Evolutionary conservation across 2,113 vertebrate genomes (phyloP), one percentile per base, ranked within the genome.

Genomic region (Stegastes partitus): DNA sequence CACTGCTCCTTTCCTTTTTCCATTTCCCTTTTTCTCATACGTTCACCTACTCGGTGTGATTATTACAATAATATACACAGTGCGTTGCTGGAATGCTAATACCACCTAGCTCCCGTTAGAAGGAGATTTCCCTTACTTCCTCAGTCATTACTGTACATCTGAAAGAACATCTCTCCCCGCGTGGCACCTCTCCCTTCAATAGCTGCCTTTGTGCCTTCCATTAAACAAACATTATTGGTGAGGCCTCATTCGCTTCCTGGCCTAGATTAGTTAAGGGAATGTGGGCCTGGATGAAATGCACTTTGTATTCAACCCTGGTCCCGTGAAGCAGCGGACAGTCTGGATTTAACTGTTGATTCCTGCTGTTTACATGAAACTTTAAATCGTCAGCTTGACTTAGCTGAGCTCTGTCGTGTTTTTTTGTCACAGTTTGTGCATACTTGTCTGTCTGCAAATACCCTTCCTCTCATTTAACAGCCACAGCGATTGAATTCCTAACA

Each of bases 121-220:
- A 0, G 62, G 31, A 78, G 85, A 81, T 73, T 68, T 66, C 54
- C 69, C 49, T 79, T 22, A 72, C 85, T 85, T 93, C 77, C 85
- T 21, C 42, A 26, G 64, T 84, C 55, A 89, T 87, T 71, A 51
- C 58, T 51, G 63, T 72, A 64, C 81, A 64, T 87, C 63, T 81
- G 45, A 80, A 80, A 80, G 70, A 76, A 78, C 78, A 83, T 79
- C 69, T 79, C 85, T 72, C 56, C 82, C 59, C 56, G 70, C 51
- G 2, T 85, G 84, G 83, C 59, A 83, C 81, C 69, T 79, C 85
- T 72, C 56, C 82, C 59, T 84, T 92, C 88, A 93, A 91, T 93
- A 77, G 86, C 72, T 8, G 72, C 83, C 87, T 92, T 92, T 94
- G 91, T 94, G 81, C 70, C 74, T 86, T 81, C 71, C 61, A 74